Percentiles rank a stretch among this genome's conserved stretches.
These are phyloP conservation scores for Caenorhabditis sulstoni DNA, from an alignment of 2,888 invertebrate genomes.

Conservation along the genomic window DNA sequence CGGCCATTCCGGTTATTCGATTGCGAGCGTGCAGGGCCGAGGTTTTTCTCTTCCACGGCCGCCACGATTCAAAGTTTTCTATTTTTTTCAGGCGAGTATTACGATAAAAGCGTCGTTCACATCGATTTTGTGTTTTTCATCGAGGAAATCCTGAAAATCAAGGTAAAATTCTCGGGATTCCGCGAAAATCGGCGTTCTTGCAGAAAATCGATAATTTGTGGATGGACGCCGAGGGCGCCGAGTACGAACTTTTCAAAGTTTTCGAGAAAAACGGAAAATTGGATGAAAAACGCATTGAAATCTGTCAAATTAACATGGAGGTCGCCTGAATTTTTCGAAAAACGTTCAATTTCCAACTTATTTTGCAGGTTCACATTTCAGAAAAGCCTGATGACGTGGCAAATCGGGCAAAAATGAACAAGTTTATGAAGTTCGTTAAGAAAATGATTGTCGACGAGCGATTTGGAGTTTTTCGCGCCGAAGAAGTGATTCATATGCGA, in stretches of 20 bases:
- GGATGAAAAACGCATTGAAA: slow-evolving; percentile 4
- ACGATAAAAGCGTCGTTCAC: slow-evolving; percentile 44
- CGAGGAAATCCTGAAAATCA: slow-evolving; percentile 25
- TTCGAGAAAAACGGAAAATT: slow-evolving; percentile 33
- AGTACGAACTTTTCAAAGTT: slow-evolving; percentile 50
- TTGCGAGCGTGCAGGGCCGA: slow-evolving; percentile 25
- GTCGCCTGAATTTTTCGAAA: neutral
- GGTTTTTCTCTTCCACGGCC: too few species aligned
- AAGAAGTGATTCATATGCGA: slow-evolving; percentile 5
- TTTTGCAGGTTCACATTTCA: slow-evolving; percentile 24
- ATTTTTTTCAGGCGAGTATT: slow-evolving; percentile 1
- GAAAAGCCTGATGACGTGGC: neutral
- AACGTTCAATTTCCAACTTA: too few species aligned
- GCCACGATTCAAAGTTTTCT: slow-evolving; percentile 13
- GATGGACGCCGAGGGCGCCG: slow-evolving; percentile 58
- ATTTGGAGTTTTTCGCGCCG: slow-evolving; percentile 17
- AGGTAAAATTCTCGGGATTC: slow-evolving; percentile 1
- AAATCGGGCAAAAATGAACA: slow-evolving; percentile 14
- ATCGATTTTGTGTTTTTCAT: slow-evolving; percentile 52
- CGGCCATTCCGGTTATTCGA: slow-evolving; percentile 22
- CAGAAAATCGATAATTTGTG: slow-evolving; percentile 50
- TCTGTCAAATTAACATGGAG: slow-evolving; percentile 48
- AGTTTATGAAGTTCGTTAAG: slow-evolving; percentile 27
- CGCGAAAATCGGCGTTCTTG: neutral
- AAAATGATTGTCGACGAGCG: slow-evolving; percentile 18